Base-by-base conservation (phyloP, 2,113 vertebrate genomes). In the Upupa epops region DNA sequence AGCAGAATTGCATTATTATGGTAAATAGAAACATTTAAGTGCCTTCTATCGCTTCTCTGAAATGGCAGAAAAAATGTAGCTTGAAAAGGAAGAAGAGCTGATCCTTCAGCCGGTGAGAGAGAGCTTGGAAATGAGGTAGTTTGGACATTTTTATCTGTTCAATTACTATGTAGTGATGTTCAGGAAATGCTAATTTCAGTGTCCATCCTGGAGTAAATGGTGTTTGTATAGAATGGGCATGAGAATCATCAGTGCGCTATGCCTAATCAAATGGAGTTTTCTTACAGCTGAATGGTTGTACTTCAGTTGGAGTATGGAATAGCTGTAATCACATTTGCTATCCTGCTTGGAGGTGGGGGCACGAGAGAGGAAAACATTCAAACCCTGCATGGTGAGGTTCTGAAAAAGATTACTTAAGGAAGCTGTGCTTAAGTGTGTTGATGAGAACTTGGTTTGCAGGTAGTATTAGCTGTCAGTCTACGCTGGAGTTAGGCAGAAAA, bases 21-120 rank as follows among this genome's bases (percentile, higher is more conserved):
- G 76, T 93, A 95, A 97, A 76, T 76, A 92, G 90, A 69, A 89
- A 81, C 83, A 86, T 88, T 94, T 86, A 81, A 78, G 83, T 82
- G 59, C 78, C 88, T 94, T 91, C 85, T 92, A 31, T 88, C 55
- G 89, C 87, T 94, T 90, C 78, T 88, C 90, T 94, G 83, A 85
- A 95, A 90, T 45, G 49, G 73, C 1, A 3, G 70, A 42, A 77
- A 80, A 91, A 93, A 52, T 26, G 55, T 29, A 59, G 29, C 46
- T 77, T 94, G 90, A 93, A 89, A 87, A 80, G 82, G 83, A 37
- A 80, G 72, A 75, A 89, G 45, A 76, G 59, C 52, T 45, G 75
- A 63, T 92, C 80, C 69, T 77, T 75, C 42, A 60, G 26, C 37
- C 58, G 70, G 71, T 84, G 75, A 71, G 69, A 72, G 76, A 79